Percentiles rank a stretch among this genome's conserved stretches.
phyloP scores from a whole-genome alignment of 2,113 vertebrate genomes.

The Mobula birostris region DNA sequence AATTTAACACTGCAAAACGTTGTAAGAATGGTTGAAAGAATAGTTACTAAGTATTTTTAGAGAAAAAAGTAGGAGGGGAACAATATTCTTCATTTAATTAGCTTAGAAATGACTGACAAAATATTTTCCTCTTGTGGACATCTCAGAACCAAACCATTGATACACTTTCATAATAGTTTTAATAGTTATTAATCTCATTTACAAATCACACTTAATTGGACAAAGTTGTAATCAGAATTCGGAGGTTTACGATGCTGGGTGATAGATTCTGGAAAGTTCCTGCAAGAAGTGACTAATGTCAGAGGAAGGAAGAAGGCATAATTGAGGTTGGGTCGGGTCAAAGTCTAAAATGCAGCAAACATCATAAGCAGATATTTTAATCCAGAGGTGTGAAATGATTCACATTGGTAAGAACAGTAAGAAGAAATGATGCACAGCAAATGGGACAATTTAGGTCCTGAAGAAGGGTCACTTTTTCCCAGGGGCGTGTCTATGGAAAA shows the following conservation, averaged over 20 bases:
- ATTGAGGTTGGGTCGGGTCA: no score
- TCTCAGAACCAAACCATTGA: slow-evolving; percentile 1
- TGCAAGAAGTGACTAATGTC: neutral
- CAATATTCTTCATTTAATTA: neutral
- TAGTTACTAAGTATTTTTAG: neutral
- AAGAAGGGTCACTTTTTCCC: no score
- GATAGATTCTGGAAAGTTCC: neutral
- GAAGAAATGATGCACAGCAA: no score
- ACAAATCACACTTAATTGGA: neutral
- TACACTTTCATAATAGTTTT: neutral
- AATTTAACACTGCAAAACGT: neutral
- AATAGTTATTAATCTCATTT: neutral
- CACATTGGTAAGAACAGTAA: no score
- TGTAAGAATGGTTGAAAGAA: neutral
- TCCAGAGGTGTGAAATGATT: no score
- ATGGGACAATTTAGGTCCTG: no score
- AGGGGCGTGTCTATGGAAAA: no score
- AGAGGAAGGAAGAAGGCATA: no score
- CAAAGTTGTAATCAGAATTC: neutral
- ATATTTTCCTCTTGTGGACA: neutral
- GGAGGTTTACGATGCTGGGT: neutral
- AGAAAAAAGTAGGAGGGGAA: neutral
- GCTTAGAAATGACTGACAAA: neutral
- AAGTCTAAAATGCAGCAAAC: no score
- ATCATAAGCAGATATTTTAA: no score